Base-by-base conservation (phyloP, 2,113 vertebrate genomes). In the Semnornis frantzii region DNA sequence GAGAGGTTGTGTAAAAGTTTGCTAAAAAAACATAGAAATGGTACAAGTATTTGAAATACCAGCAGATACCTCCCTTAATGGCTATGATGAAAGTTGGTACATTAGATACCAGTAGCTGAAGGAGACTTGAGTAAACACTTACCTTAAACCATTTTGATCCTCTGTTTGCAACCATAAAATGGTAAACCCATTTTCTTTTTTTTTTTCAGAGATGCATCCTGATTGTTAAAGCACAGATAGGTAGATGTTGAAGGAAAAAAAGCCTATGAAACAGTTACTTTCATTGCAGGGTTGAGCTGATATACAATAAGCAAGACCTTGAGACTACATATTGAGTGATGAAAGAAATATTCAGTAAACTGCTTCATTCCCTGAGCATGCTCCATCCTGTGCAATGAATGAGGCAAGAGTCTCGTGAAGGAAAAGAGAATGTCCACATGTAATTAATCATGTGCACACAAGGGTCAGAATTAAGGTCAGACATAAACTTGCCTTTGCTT, bases 401-500 rank as follows among this genome's bases (percentile, higher is more conserved):
- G 93, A 94, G 79, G 91, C 93, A 92, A 89, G 91, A 94, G 52
- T 90, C 72, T 92, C 75, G 69, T 74, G 94, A 87, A 92, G 91
- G 87, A 74, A 95, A 89, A 31, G 55, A 91, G 46, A 74, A 68
- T 87, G 39, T 69, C 60, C 18, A 89, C 20, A 31, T 83, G 33
- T 79, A 74, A 64, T 71, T 80, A 65, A 62, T 68, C 68, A 42
- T 71, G 18, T 79, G 81, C 75, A 77, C 92, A 54, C 64, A 83
- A 91, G 91, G 48, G 80, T 94, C 94, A 95, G 94, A 95, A 92
- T 95, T 97, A 94, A 94, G 87, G 93, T 92, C 90, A 92, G 93
- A 87, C 17, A 33, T 73, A 39, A 89, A 69, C 50, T 90, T 90
- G 69, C 65, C 84, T 92, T 94, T 92, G 79, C 65, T 79, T 94